Evolutionary conservation across 2,888 invertebrate species (phyloP), one percentile per base, ranked within the genome.

Genomic region (Torymus tubicola): DNA sequence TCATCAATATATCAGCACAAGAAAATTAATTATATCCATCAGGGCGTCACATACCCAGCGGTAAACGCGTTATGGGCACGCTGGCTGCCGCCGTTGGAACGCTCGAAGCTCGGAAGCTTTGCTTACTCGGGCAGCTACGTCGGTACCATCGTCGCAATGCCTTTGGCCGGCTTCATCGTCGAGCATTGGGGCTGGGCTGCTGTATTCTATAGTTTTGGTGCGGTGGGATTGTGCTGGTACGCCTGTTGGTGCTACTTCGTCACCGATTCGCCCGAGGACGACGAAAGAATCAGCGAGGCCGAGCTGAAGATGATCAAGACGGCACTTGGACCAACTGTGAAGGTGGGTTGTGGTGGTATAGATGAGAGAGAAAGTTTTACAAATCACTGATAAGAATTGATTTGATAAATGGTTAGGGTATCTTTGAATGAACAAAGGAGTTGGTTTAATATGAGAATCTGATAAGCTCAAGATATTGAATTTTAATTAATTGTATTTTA

Each of bases 91-190:
- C 94, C 95, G 0, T 88, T 94, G 60, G 96, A 97, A 88, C 93
- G 96, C 69, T 95, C 96, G 10, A 93, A 95, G 0, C 92, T 96
- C 76, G 96, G 96, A 0, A 95, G 96, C 0, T 93, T 96, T 83
- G 96, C 96, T 0, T 96, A 96, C 91, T 96, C 96, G 70, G 97
- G 97, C 55, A 95, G 95, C 88, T 96, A 96, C 90, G 94, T 95
- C 0, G 97, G 97, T 31, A 96, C 96, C 0, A 96, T 96, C 0
- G 31, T 60, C 10, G 60, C 60, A 0, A 60, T 60, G 60, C 60
- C 60, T 11, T 11, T 60, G 18, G 16, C 18, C 18, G 21, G 60
- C 21, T 21, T 60, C 16, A 60, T 60, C 18, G 60, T 21, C 18
- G 60, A 60, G 13, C 60, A 21, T 2, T 21, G 12, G 8, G 60